A percentile compares a stretch with the other conserved stretches of the same genome.
These are phyloP conservation scores for Otus sunia DNA, from an alignment of 2,113 vertebrate genomes.

Conservation along the genomic window DNA sequence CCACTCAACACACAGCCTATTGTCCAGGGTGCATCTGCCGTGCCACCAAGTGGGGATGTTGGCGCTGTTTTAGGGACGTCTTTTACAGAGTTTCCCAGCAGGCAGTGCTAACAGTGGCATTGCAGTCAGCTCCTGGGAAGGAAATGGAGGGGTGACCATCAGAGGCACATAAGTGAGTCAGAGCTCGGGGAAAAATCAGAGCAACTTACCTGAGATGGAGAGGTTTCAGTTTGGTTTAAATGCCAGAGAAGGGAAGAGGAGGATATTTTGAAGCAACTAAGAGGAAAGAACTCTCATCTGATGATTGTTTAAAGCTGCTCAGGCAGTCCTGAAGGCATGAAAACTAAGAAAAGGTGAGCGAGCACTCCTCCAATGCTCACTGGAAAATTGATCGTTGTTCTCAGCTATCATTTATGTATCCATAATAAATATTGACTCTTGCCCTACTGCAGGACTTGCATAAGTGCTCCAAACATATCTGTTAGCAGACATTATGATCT, in stretches of 20 bases:
- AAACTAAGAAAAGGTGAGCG: background rate
- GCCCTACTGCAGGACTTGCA: background rate
- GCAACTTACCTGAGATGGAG: background rate
- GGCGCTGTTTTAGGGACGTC: fast-evolving
- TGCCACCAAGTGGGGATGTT: background rate
- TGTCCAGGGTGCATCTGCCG: background rate
- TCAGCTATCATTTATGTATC: constrained; percentile 31
- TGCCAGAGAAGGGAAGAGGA: background rate
- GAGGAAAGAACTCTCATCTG: background rate
- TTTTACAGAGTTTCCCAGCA: background rate
- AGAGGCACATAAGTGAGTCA: background rate
- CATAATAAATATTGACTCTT: background rate
- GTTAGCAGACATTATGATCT: constrained; percentile 35
- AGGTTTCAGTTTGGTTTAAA: background rate
- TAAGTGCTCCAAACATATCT: background rate
- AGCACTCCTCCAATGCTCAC: background rate
- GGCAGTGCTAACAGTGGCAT: fast-evolving
- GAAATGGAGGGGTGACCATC: background rate
- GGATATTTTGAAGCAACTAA: background rate
- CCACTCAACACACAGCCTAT: fast-evolving
- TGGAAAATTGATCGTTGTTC: background rate
- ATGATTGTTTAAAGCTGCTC: background rate
- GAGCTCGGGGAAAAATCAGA: background rate
- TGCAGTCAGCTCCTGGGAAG: background rate
- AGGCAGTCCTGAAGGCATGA: background rate